Evolutionary conservation across 2,113 vertebrate genomes (phyloP).

Genomic region (Penelope pileata): DNA sequence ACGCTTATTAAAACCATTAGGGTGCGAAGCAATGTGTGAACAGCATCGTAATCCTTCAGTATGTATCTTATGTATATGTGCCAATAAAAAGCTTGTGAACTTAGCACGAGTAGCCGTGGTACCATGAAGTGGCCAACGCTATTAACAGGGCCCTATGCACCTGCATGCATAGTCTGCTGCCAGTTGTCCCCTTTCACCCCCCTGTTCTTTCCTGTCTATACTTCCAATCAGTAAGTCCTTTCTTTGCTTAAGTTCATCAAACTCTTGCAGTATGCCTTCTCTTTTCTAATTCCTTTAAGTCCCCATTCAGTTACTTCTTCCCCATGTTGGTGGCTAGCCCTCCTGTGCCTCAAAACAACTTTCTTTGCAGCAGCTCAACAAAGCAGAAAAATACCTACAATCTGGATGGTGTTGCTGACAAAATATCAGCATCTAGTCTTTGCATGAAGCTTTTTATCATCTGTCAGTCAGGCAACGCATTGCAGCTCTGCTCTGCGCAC

Average conservation of each 20-base stretch:
- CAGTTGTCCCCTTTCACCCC: neutral
- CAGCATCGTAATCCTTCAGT: neutral
- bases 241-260: neutral
- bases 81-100: neutral
- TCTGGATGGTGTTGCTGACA: neutral
- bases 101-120: neutral
- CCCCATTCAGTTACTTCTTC: neutral
- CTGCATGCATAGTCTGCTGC: neutral
- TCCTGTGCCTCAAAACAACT: neutral
- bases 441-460: neutral
- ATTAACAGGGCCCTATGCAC: no score
- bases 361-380: neutral
- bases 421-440: neutral
- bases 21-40: neutral
- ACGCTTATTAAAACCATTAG: neutral
- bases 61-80: fast-evolving
- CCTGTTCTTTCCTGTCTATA: neutral
- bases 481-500: neutral
- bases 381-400: neutral
- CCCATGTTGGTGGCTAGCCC: neutral
- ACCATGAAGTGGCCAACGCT: neutral
- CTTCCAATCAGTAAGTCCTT: neutral
- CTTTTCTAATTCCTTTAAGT: neutral
- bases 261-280: neutral
- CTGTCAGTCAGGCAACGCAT: fast-evolving